These are phyloP conservation scores for Rhipidura dahli DNA, from an alignment of 2,113 vertebrate species.

Conservation along the genomic window DNA sequence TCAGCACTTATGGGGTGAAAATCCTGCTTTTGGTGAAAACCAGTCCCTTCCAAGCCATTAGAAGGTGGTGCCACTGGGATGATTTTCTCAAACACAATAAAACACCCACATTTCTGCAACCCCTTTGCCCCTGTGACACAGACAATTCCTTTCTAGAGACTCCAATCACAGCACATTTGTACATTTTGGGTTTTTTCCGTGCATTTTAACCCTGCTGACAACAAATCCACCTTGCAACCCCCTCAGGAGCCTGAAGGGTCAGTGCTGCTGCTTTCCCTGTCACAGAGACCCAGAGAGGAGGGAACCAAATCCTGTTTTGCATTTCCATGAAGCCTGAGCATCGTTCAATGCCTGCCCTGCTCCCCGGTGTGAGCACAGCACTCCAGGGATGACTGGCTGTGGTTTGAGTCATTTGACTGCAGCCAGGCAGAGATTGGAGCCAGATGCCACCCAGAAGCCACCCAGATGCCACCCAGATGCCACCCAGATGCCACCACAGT, in stretches of 20 bases:
- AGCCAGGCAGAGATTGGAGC: background rate
- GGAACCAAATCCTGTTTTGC: background rate
- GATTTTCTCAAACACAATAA: rapidly evolving
- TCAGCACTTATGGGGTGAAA: rapidly evolving
- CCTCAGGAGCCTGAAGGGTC: background rate
- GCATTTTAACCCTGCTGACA: background rate
- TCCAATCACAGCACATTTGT: rapidly evolving
- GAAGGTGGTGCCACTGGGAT: background rate
- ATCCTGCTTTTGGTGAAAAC: background rate
- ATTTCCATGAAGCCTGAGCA: background rate
- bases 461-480: no score
- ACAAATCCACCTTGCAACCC: background rate
- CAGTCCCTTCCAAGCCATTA: rapidly evolving
- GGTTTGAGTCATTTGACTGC: background rate
- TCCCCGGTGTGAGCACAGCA: rapidly evolving
- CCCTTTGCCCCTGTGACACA: background rate
- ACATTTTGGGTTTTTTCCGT: background rate
- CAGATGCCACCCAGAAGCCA: background rate
- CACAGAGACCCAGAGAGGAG: background rate
- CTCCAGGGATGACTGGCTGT: background rate
- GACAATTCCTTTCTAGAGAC: background rate
- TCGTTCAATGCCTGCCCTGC: rapidly evolving
- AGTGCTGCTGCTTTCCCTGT: background rate
- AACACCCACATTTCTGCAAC: background rate
- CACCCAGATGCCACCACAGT: background rate